Conservation (phyloP, 2,888 invertebrate genomes). For the Diplolepis rosae region DNA sequence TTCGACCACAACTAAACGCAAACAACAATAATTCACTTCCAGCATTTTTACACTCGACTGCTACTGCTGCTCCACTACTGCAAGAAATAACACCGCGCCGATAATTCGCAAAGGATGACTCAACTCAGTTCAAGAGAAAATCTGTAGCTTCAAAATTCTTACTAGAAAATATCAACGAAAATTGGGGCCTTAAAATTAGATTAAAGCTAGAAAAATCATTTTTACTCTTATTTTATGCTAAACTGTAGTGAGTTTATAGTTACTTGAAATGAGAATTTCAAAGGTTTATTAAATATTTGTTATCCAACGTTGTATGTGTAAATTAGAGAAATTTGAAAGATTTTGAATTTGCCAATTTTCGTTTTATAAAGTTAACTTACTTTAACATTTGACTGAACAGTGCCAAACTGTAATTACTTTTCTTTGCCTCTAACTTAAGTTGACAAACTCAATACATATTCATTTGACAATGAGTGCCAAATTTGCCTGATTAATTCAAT, state of each 20-base stretch:
- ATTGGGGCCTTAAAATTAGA: background rate
- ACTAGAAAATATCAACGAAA: background rate
- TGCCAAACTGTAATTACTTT: no score
- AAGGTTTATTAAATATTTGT: no score
- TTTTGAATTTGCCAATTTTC: background rate
- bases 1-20: conserved; percentile 12
- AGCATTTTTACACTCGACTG: conserved; percentile 30
- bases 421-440: background rate
- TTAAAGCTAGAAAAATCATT: background rate
- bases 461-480: background rate
- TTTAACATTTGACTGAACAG: no score
- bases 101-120: conserved; percentile 27
- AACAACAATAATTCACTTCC: conserved; percentile 33
- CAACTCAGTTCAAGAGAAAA: conserved; percentile 14
- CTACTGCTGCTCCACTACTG: conserved; percentile 17
- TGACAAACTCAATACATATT: background rate
- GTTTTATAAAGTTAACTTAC: no score
- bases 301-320: no score
- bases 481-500: background rate
- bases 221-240: background rate
- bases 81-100: background rate
- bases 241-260: background rate
- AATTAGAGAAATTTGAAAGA: no score
- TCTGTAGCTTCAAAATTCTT: background rate
- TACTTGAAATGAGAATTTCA: background rate